phyloP scores from a whole-genome alignment of 1,140 invertebrate genomes.

The Thrips palmi region DNA sequence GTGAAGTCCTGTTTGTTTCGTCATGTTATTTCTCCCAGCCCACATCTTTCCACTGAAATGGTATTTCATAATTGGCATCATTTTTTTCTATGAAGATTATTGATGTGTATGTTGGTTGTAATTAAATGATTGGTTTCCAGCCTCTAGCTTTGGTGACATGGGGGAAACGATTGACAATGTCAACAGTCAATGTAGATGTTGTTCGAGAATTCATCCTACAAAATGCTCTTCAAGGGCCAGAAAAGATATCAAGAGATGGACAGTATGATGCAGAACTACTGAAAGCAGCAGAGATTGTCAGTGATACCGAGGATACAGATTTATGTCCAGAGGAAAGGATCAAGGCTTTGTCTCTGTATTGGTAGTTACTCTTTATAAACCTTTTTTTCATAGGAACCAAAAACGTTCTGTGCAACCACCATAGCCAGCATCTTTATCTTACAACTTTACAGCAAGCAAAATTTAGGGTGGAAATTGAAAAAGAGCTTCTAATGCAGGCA shows the following conservation, averaged over 20 bases:
- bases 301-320: constrained; percentile 26
- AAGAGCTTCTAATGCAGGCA: too few relatives aligned
- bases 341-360: neutral
- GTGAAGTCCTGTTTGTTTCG: constrained; percentile 52
- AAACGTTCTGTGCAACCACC: too few relatives aligned
- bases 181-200: constrained; percentile 36
- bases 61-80: constrained; percentile 26
- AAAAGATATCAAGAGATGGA: constrained; percentile 37
- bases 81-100: constrained; percentile 6
- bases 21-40: constrained; percentile 64
- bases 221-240: constrained; percentile 42
- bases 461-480: too few relatives aligned
- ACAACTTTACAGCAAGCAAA: too few relatives aligned
- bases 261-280: constrained; percentile 36
- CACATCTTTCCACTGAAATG: constrained; percentile 33
- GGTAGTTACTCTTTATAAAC: too few relatives aligned
- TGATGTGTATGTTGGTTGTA: constrained; percentile 7
- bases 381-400: too few relatives aligned
- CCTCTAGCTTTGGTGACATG: constrained; percentile 59
- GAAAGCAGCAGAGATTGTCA: constrained; percentile 30
- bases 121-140: constrained; percentile 26
- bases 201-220: constrained; percentile 42
- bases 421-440: too few relatives aligned
- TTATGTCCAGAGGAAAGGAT: constrained; percentile 26
- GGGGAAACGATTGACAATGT: constrained; percentile 56